Evolutionary conservation across 2,113 vertebrate species (phyloP).

Genomic region (Calyptommatus sinebrachiatus): DNA sequence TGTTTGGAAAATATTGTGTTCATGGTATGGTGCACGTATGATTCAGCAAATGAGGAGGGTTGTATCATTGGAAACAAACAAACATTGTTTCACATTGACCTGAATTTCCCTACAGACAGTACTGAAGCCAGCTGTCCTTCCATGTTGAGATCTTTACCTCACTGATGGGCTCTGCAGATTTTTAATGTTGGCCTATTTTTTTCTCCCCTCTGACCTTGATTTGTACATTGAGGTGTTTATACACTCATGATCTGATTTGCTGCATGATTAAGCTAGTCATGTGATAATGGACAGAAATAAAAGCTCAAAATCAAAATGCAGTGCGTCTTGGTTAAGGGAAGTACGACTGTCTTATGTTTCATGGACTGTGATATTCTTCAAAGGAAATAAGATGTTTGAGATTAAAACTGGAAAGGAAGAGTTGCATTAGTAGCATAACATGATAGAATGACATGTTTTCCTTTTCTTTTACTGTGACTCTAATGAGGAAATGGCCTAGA

Average conservation of each 20-base stretch:
- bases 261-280: conserved; percentile 55
- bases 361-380: conserved; percentile 27
- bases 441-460: conserved; percentile 35
- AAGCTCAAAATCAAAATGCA: conserved; percentile 3
- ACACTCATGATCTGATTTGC: conserved; percentile 64
- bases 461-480: conserved; percentile 54
- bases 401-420: conserved; percentile 20
- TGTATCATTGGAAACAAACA: conserved; percentile 11
- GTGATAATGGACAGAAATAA: conserved; percentile 31
- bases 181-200: conserved; percentile 69
- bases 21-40: conserved; percentile 9
- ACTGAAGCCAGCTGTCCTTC: conserved; percentile 26
- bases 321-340: background rate
- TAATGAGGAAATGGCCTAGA: conserved; percentile 69
- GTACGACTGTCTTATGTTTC: conserved; percentile 19
- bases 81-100: fast-evolving
- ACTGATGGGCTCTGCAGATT: conserved; percentile 37
- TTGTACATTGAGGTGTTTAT: conserved; percentile 55
- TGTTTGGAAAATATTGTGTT: conserved; percentile 6
- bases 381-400: background rate
- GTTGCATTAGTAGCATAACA: conserved; percentile 43
- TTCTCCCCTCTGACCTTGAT: conserved; percentile 69
- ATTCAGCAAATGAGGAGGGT: conserved; percentile 23
- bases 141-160: conserved; percentile 43
- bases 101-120: conserved; percentile 24